phyloP scores from a whole-genome alignment of 2,113 vertebrate species.

The Corythaeola cristata region DNA sequence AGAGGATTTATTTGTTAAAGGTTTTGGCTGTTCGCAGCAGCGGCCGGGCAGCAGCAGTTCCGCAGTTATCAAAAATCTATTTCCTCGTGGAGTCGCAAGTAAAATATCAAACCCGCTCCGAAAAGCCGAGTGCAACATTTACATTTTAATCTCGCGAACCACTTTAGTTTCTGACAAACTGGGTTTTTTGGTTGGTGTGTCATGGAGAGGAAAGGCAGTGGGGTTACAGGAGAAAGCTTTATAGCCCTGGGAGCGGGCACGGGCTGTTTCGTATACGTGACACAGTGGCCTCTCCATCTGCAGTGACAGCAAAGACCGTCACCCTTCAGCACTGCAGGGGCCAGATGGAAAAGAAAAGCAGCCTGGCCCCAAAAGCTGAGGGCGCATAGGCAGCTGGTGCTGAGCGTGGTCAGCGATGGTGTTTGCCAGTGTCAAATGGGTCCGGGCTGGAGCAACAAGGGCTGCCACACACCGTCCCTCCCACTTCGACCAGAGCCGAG shows the following conservation, averaged over 20 bases:
- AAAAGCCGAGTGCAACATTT: constrained; percentile 66
- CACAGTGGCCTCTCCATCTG: not conserved
- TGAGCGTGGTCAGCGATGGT: not conserved
- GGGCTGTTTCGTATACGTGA: not conserved
- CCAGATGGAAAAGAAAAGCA: not conserved
- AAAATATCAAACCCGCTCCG: constrained; percentile 49
- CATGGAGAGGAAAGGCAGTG: not conserved
- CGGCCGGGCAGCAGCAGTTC: constrained; percentile 12
- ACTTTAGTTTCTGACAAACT: constrained; percentile 50
- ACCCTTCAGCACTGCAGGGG: not conserved
- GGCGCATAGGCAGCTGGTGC: rapidly evolving
- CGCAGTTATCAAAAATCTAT: constrained; percentile 68
- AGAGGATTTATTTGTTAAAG: constrained; percentile 67
- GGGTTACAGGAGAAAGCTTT: not conserved
- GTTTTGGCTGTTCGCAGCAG: constrained; percentile 28
- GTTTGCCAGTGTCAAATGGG: rapidly evolving
- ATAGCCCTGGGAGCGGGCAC: not conserved
- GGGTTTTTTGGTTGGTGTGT: constrained; percentile 2
- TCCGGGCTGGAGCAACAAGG: not conserved
- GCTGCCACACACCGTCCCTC: not conserved
- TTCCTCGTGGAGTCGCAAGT: constrained; percentile 42
- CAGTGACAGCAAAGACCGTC: not conserved
- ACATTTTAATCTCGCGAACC: constrained; percentile 71
- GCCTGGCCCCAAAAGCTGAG: not conserved
- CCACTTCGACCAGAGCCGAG: not conserved